Conservation (phyloP, 2,888 invertebrate genomes). For the Amaurobius ferox region DNA sequence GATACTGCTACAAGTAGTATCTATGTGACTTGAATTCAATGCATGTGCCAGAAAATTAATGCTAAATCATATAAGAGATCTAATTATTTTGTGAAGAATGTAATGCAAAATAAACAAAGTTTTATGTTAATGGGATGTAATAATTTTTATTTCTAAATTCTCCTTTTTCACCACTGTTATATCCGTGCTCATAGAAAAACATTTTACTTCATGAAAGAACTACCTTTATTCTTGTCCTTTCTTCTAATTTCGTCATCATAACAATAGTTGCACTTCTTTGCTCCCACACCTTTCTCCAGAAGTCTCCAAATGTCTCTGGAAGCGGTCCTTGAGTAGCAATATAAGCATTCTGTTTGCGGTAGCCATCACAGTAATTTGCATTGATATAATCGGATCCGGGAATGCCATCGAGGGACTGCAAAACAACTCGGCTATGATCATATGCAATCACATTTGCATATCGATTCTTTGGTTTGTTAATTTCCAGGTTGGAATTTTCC, state of each 20-base stretch:
- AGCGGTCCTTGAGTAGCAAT: conserved; percentile 98
- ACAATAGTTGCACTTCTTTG: conserved; percentile 94
- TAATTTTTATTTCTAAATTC: no score
- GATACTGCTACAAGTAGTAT: no score
- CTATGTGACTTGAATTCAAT: no score
- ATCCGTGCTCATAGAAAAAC: no score
- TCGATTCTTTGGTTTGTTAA: conserved; percentile 98
- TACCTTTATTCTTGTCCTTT: conserved; percentile 92
- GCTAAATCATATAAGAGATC: no score
- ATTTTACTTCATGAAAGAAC: no score
- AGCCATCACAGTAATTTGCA: conserved; percentile 99
- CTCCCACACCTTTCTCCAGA: conserved; percentile 99
- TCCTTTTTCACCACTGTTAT: no score
- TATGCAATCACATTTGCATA: conserved; percentile 99
- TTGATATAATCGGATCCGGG: conserved; percentile 98
- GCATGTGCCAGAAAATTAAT: no score
- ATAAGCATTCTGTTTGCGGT: conserved; percentile 98
- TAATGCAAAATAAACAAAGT: no score
- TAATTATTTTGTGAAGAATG: no score
- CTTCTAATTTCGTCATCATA: conserved; percentile 99
- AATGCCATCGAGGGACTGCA: conserved; percentile 92
- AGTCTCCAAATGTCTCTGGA: conserved; percentile 97
- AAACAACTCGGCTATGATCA: conserved; percentile 96
- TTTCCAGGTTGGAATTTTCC: conserved; percentile 98
- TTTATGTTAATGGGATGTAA: no score